These are phyloP conservation scores for Morinoia aosen DNA, from an alignment of 2,888 invertebrate species.

Conservation along the genomic window DNA sequence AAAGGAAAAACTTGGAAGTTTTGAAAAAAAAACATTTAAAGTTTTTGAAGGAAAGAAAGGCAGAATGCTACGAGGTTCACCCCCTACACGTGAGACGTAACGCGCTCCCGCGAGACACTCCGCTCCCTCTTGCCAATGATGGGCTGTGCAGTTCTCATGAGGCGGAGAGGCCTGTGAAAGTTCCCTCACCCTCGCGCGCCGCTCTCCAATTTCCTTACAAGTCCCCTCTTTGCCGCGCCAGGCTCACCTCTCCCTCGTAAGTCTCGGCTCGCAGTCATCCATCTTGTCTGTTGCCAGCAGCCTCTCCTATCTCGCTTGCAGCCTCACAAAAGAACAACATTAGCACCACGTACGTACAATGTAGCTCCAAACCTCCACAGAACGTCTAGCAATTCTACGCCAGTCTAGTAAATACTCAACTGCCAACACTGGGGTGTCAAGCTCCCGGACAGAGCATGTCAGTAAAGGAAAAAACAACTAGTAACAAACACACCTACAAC, in stretches of 20 bases:
- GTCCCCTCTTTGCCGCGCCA: conserved; percentile 26
- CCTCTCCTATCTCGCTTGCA: conserved; percentile 39
- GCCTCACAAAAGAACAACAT: conserved; percentile 14
- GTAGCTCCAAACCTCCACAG: conserved; percentile 8
- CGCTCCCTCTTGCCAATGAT: conserved; percentile 36
- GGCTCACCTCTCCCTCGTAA: conserved; percentile 37
- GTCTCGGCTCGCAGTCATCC: conserved; percentile 26
- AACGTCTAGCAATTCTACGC: not conserved
- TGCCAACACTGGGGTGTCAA: not conserved
- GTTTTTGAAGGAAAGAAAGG: not conserved
- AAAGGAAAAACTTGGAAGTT: not conserved
- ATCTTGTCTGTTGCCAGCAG: conserved; percentile 42
- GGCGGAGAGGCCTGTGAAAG: not conserved
- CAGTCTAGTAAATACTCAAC: conserved; percentile 5
- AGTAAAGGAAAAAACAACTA: not conserved
- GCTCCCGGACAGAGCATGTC: not conserved
- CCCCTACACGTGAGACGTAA: not conserved
- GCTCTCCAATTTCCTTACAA: conserved; percentile 43
- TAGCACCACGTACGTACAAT: conserved; percentile 4
- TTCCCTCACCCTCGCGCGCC: conserved; percentile 15
- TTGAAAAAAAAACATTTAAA: not conserved
- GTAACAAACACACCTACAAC: not conserved
- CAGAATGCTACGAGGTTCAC: not conserved
- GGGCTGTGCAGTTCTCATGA: not conserved
- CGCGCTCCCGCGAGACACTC: not conserved